A percentile compares a stretch with the other conserved stretches of the same genome.
Evolutionary conservation across 53 echinoderm and acorn worm genomes (phyloP).

Genomic region (Zoroaster sp.): DNA sequence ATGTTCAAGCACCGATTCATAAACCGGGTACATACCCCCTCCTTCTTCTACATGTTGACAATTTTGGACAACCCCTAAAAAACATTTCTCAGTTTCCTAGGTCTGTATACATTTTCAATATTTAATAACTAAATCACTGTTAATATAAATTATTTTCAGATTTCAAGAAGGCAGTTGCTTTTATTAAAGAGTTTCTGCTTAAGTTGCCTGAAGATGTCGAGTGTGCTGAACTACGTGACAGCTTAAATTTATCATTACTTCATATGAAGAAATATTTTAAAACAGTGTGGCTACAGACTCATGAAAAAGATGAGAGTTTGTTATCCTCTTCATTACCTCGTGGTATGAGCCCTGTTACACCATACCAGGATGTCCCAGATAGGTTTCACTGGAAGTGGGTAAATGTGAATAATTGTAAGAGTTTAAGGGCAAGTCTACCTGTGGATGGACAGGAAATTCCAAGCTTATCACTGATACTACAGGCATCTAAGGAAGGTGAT

Average conservation of each 20-base stretch:
- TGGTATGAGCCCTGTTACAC: slow-evolving; percentile 56
- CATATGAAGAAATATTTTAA: slow-evolving; percentile 94
- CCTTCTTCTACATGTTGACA: too few species aligned
- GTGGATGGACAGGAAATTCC: slow-evolving; percentile 69
- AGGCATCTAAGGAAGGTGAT: slow-evolving; percentile 87
- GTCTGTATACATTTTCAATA: too few species aligned
- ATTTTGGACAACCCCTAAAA: too few species aligned
- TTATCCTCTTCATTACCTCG: slow-evolving; percentile 72
- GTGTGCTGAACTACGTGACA: slow-evolving; percentile 82
- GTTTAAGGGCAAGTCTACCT: slow-evolving; percentile 74
- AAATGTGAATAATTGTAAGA: slow-evolving; percentile 62
- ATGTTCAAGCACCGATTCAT: too few species aligned
- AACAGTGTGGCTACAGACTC: slow-evolving; percentile 72
- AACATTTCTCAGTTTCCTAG: too few species aligned
- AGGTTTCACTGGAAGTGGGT: slow-evolving; percentile 86
- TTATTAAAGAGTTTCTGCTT: slow-evolving; percentile 83
- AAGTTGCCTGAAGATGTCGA: slow-evolving; percentile 82
- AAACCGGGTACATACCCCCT: too few species aligned
- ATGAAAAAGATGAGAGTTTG: slow-evolving; percentile 47
- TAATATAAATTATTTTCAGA: too few species aligned
- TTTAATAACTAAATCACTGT: too few species aligned
- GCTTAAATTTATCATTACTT: slow-evolving; percentile 76
- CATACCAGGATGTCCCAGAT: slow-evolving; percentile 64
- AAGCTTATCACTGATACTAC: slow-evolving; percentile 72
- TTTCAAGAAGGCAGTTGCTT: slow-evolving; percentile 90